Base-by-base conservation (phyloP, 2,113 vertebrate genomes). In the Neolamprologus variostigma region DNA sequence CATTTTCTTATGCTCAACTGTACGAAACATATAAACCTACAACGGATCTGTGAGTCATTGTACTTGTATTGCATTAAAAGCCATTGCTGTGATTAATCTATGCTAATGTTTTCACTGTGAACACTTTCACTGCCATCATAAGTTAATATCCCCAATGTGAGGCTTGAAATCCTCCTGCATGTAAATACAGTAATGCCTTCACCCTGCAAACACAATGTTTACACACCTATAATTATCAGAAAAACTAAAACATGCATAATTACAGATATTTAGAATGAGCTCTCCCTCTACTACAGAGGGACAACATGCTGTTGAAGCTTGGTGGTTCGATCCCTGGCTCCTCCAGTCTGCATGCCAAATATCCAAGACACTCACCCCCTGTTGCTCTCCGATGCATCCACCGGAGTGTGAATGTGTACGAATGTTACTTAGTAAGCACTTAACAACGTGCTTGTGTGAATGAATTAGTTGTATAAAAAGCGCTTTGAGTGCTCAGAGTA, bases 1-100 rank as follows among this genome's bases (percentile, higher is more conserved):
- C 7, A 42, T 66, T 80, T 59, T 14, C 81, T 35, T 79, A 53
- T 12, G 2, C 9, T 21, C 37, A 47, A 81, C 26, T 61, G 79
- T 66, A 90, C 82, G 66, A 88, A 88, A 92, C 71, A 80, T 90
- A 94, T 93, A 92, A 88, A 90, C n/a, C 42, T 55, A 80, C 89
- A 91, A 84, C 80, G 86, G 82, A 91, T 88, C 86, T 55, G 5
- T 42, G 66, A 86, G 91, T 89, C 83, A 73, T 79, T 89, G 54
- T 33, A 50, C 82, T 84, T 90, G 81, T 59, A 86, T 82, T 73
- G 23, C 82, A 95, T 95, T 95, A 93, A 92, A 93, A 92, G 31
- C 85, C 4, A 79, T 87, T 90, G 91, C 82, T 59, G 86, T 86
- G 55, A 76, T 92, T 93, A 89, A 94, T 94, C 90, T 84, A 83